A percentile compares a stretch with the other conserved stretches of the same genome.
Evolutionary conservation across 2,888 invertebrate genomes (phyloP).

Genomic region (Limnephilus auricula): DNA sequence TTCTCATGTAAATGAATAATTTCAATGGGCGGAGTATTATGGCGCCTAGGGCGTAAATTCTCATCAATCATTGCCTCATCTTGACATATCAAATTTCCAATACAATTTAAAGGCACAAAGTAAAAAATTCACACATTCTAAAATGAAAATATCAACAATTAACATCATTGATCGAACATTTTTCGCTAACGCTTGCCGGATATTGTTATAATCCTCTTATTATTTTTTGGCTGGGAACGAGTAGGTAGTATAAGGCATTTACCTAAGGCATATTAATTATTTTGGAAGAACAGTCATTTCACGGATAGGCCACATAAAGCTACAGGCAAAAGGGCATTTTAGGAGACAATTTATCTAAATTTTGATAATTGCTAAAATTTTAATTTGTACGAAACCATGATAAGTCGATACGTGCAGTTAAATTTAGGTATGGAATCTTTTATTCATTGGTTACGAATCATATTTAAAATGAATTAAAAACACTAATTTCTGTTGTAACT

Average conservation of each 20-base stretch:
- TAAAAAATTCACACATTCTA: not conserved
- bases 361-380: too few species aligned
- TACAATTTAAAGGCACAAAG: not conserved
- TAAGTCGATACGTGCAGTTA: too few species aligned
- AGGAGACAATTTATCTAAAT: too few species aligned
- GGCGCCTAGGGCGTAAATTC: slow-evolving; percentile 35
- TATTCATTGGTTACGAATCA: too few species aligned
- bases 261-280: too few species aligned
- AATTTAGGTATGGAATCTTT: too few species aligned
- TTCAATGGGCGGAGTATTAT: slow-evolving; percentile 11
- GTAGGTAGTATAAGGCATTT: too few species aligned
- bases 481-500: too few species aligned
- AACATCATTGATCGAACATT: not conserved
- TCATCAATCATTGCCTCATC: slow-evolving; percentile 29
- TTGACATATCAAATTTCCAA: not conserved
- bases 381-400: too few species aligned
- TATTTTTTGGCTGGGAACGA: not conserved
- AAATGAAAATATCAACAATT: not conserved
- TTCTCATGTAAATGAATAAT: not conserved
- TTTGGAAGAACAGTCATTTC: not conserved
- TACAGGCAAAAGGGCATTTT: too few species aligned
- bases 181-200: not conserved
- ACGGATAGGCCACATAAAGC: too few species aligned
- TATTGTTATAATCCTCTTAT: not conserved
- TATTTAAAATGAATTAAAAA: too few species aligned